Base-by-base conservation (phyloP, 2,888 invertebrate species). In the Caenorhabditis plicata region DNA sequence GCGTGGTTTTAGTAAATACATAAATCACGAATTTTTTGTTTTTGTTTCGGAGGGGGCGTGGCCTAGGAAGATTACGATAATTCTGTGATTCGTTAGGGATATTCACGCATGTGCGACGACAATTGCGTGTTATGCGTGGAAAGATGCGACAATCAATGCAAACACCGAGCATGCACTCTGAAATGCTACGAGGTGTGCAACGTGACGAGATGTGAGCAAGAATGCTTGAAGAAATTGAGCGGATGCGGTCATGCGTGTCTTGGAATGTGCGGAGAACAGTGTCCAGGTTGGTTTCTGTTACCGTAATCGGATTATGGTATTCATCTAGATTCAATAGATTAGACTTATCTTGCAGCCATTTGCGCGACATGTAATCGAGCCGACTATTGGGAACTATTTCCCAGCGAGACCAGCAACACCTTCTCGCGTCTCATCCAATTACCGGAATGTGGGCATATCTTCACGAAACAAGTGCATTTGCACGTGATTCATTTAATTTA, bases 191-290 rank as follows among this genome's bases (percentile, higher is more conserved):
- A 82, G 53, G 73, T 55, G n/a, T 83, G 83, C 56, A 39, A 44
- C 0, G 82, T 82, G 78, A 26, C 68, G 32, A 58, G 74, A 1
- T 84, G 84, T 63, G 64, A 73, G 7, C 80, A 83, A 54, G 71
- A 79, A 1, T 85, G 85, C 61, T 42, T n/a, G 9, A 74, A 76
- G 58, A 54, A 38, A 13, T 71, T 82, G 11, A 49, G 69, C 32
- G n/a, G n/a, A n/a, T 88, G 88, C 82, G 83, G 83, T 23, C 88
- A 88, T 82, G 77, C 78, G n/a, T 88, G 88, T 82, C 84, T 87
- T 75, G 88, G 89, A 15, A 85, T 88, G 51, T 89, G 89, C 82
- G 88, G 88, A 15, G 73, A 89, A 80, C 84, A 84, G 9, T 88
- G 88, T 80, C 87, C 87, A 15, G 80, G 60, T 60, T 23, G 46